Conservation (phyloP, 2,888 invertebrate species). For the Halictus quadricinctus region DNA sequence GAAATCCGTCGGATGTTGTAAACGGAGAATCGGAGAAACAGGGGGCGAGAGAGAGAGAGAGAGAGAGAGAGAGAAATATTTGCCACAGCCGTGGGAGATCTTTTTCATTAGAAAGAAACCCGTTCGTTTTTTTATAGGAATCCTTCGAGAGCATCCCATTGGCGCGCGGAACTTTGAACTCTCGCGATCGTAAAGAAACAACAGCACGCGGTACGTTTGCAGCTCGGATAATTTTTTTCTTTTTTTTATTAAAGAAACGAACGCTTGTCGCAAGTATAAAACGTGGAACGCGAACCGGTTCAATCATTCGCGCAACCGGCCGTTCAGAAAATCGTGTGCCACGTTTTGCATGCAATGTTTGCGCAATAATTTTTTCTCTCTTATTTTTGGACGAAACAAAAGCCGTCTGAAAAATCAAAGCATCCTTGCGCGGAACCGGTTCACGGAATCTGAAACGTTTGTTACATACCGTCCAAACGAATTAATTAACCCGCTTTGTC, state of each 20-base stretch:
- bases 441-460: not conserved
- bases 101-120: not conserved
- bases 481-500: not conserved
- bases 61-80: slow-evolving; percentile 6
- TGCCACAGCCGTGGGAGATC: not conserved
- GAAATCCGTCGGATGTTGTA: not conserved
- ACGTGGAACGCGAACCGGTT: not conserved
- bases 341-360: not conserved
- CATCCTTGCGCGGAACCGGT: not conserved
- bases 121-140: slow-evolving; percentile 11
- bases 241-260: not conserved
- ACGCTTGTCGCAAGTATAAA: not conserved
- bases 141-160: not conserved
- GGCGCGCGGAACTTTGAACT: not conserved
- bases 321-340: not conserved
- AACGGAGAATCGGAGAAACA: not conserved
- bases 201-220: not conserved
- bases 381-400: not conserved
- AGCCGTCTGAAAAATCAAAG: not conserved
- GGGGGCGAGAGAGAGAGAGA: not conserved
- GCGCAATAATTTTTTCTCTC: not conserved
- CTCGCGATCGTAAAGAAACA: not conserved
- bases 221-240: not conserved
- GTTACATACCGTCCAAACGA: not conserved
- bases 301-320: not conserved